A percentile compares a stretch with the other conserved stretches of the same genome.
phyloP scores from a whole-genome alignment of 2,888 invertebrate genomes.

The Lampropteryx suffumata region DNA sequence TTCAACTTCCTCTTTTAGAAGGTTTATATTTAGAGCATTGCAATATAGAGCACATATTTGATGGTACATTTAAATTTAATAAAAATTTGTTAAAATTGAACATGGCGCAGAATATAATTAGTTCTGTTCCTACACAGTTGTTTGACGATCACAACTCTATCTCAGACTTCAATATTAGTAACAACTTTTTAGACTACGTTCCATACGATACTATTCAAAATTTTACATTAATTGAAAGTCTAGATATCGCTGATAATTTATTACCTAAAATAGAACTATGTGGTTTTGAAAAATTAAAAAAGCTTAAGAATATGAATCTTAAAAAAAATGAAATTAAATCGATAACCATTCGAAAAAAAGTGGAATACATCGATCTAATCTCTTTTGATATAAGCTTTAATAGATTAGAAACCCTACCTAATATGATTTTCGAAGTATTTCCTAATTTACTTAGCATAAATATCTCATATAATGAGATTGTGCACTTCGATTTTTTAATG shows the following conservation, averaged over 20 bases:
- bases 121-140: constrained; percentile 84
- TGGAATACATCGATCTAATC: constrained; percentile 60
- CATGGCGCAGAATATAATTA: constrained; percentile 88
- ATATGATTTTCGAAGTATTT: constrained; percentile 65
- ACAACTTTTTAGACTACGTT: constrained; percentile 88
- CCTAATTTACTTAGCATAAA: constrained; percentile 73
- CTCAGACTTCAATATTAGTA: constrained; percentile 88
- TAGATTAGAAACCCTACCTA: constrained; percentile 60
- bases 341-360: constrained; percentile 62
- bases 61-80: constrained; percentile 88
- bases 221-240: constrained; percentile 87
- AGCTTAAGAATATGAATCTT: constrained; percentile 65
- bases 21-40: constrained; percentile 87
- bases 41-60: constrained; percentile 86
- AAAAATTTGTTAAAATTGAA: constrained; percentile 89
- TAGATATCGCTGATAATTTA: constrained; percentile 87
- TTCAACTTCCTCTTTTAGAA: constrained; percentile 90
- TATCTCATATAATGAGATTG: constrained; percentile 69
- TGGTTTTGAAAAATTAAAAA: constrained; percentile 65
- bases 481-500: constrained; percentile 65
- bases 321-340: constrained; percentile 72
- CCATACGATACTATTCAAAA: constrained; percentile 91
- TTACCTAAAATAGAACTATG: constrained; percentile 88
- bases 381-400: constrained; percentile 71
- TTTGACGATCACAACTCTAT: constrained; percentile 87